Conservation (phyloP, 2,797 vertebrate genomes). For the Acropternis orthonyx region DNA sequence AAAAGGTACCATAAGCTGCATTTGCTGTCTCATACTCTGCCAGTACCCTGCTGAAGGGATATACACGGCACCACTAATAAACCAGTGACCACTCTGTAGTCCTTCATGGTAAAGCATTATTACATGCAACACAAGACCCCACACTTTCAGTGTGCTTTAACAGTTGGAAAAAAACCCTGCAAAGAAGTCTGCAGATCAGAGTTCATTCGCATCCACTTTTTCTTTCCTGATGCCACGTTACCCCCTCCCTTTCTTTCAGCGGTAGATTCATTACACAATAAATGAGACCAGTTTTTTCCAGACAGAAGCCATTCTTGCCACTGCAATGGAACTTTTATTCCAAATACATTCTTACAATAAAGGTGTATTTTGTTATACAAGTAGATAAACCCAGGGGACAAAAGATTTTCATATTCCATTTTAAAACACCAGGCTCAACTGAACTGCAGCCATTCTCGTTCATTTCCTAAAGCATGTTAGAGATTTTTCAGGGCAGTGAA, state of each 20-base stretch:
- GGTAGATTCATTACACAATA: neutral
- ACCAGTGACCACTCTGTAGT: neutral
- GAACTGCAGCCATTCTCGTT: neutral
- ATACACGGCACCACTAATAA: neutral
- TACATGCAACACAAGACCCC: neutral
- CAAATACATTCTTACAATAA: slow-evolving; percentile 46
- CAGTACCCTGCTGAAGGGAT: neutral
- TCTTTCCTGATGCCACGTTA: neutral
- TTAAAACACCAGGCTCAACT: neutral
- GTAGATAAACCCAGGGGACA: neutral
- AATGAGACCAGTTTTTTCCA: neutral
- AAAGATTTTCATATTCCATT: neutral
- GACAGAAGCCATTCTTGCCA: neutral
- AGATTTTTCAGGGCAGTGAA: neutral
- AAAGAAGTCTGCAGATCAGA: neutral
- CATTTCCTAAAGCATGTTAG: neutral
- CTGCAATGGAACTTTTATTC: slow-evolving; percentile 58
- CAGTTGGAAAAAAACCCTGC: neutral
- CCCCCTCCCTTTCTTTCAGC: neutral
- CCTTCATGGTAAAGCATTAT: neutral
- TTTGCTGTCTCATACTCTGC: neutral
- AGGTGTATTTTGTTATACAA: slow-evolving; percentile 32
- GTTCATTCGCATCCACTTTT: neutral
- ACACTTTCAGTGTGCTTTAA: neutral
- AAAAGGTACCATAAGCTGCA: neutral